phyloP scores from a whole-genome alignment of 2,797 vertebrate species.

The Gymnodraco acuticeps region DNA sequence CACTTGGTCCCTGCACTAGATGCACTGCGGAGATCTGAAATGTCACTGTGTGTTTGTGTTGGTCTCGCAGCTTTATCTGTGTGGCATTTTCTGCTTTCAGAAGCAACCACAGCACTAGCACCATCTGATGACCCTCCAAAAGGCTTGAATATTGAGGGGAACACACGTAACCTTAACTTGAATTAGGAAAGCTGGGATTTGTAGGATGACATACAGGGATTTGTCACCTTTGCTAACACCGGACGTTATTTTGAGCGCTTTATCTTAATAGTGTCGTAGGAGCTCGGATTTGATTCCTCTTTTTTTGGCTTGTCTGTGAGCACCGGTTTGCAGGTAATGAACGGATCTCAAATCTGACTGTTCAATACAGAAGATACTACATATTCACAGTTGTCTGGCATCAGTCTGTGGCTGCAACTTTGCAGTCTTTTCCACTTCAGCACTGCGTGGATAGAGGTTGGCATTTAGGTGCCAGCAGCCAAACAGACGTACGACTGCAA shows the following conservation, averaged over 20 bases:
- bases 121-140: conserved; percentile 79
- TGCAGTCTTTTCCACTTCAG: conserved; percentile 40
- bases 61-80: conserved; percentile 74
- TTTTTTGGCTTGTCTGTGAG: conserved; percentile 25
- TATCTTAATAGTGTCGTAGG: conserved; percentile 64
- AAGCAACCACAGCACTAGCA: conserved; percentile 40
- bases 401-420: conserved; percentile 40
- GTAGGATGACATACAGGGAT: conserved; percentile 48
- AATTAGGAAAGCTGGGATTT: conserved; percentile 59
- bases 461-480: conserved; percentile 66
- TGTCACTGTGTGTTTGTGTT: conserved; percentile 69
- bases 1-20: conserved; percentile 66
- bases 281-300: conserved; percentile 46
- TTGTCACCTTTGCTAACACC: conserved; percentile 56
- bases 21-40: conserved; percentile 71
- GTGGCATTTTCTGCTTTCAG: conserved; percentile 81
- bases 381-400: conserved; percentile 42
- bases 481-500: conserved; percentile 51
- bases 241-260: conserved; percentile 57
- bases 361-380: conserved; percentile 64
- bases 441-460: conserved; percentile 48
- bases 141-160: conserved; percentile 68
- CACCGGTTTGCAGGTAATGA: conserved; percentile 56
- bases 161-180: conserved; percentile 72
- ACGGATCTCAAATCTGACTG: conserved; percentile 61